Percentiles rank a stretch among this genome's conserved stretches.
Conservation (phyloP, 2,797 vertebrate species). For the Salarias fasciatus region DNA sequence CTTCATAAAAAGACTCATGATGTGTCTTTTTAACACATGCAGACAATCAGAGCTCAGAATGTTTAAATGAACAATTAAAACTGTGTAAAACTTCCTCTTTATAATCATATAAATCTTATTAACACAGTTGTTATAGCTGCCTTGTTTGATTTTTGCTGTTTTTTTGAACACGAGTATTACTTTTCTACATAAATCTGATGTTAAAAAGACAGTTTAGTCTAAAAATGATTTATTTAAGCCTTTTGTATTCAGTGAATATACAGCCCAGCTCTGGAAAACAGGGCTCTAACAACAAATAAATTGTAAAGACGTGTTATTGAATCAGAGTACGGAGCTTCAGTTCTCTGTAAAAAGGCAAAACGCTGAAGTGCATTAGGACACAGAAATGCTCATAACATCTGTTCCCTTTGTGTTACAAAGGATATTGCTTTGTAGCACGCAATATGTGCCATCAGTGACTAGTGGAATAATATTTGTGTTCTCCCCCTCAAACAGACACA, state of each 20-base stretch:
- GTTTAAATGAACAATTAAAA: no score
- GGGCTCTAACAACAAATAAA: conserved; percentile 31
- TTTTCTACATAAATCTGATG: no score
- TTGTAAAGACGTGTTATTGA: conserved; percentile 31
- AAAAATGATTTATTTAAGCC: no score
- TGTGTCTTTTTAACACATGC: conserved; percentile 10
- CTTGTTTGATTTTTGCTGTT: no score
- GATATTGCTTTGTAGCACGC: conserved; percentile 67
- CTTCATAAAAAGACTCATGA: conserved; percentile 3
- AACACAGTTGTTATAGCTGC: no score
- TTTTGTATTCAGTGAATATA: conserved; percentile 17
- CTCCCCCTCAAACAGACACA: conserved; percentile 79
- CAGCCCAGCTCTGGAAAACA: conserved; percentile 34
- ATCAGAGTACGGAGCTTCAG: conserved; percentile 27
- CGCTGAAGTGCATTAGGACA: conserved; percentile 59
- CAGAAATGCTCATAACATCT: conserved; percentile 68
- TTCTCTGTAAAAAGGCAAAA: conserved; percentile 35
- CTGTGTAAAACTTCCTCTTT: no score
- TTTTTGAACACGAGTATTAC: no score
- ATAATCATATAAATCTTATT: no score
- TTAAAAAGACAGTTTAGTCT: no score
- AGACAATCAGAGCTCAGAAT: conserved; percentile 4
- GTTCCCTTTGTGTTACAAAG: conserved; percentile 72
- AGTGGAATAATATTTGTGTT: conserved; percentile 78
- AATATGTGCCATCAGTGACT: conserved; percentile 70